Evolutionary conservation across 2,113 vertebrate species (phyloP), one percentile per base, ranked within the genome.

Genomic region (Fulmarus glacialis): DNA sequence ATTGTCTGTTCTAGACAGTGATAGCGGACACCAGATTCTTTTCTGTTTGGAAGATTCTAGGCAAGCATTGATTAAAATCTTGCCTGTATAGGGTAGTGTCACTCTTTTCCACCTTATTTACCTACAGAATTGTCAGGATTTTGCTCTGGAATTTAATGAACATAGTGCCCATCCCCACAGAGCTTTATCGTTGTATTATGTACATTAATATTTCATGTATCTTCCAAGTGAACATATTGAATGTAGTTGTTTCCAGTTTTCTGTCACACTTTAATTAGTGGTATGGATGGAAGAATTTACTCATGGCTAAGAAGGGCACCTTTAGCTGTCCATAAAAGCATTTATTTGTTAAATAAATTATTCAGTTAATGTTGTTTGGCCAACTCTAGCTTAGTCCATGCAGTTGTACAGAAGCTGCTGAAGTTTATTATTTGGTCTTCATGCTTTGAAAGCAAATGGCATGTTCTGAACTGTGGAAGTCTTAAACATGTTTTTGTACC

Each of bases 191-290:
- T 23, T 45, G 5, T 71, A 58, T 81, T 73, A 38, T 15, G 15
- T 36, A 27, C 24, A 21, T 59, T 87, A 60, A 83, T 47, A 45
- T 84, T 78, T 81, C 45, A 30, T 45, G 10, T 74, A 27, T 56
- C 36, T 89, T 89, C 62, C 72, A 94, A 89, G 24, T 64, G 59
- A 95, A 53, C n/a, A 62, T 87, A 74, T 22, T 87, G 73, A 73
- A 70, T 40, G 45, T 45, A 78, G 34, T 53, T 73, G 36, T 53
- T 83, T 87, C 92, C 83, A 83, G 36, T 58, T 94, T 89, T 73
- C 67, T 95, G 81, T 84, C 72, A 84, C 7, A 10, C 21, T 91
- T 89, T 43, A 89, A 66, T 84, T 70, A 89, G 72, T 66, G 26
- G 34, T 62, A 83, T 74, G 59, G n/a, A 78, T 78, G 45, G 48